Conservation (phyloP, 2,888 invertebrate genomes). For the Abscondita cerata region DNA sequence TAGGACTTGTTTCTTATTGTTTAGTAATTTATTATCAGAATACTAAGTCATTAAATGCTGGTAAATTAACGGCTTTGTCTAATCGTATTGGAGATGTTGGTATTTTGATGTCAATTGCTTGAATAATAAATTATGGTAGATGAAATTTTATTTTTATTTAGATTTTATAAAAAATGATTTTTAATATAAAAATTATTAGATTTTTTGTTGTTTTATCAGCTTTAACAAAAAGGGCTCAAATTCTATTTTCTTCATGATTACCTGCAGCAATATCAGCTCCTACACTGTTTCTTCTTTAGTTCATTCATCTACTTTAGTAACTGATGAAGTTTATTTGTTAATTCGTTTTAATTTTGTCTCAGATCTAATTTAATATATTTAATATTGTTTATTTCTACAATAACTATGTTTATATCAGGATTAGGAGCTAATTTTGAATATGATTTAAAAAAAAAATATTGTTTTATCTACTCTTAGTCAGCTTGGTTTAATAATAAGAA, state of each 20-base stretch:
- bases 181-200: constrained; percentile 52
- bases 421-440: constrained; percentile 68
- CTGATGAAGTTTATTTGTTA: constrained; percentile 76
- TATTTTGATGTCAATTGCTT: constrained; percentile 62
- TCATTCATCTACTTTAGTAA: constrained; percentile 82
- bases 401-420: constrained; percentile 69
- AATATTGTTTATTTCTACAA: constrained; percentile 62
- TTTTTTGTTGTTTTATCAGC: constrained; percentile 65
- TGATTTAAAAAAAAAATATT: constrained; percentile 82
- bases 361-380: constrained; percentile 57
- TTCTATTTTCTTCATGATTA: constrained; percentile 80
- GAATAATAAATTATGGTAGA: constrained; percentile 51
- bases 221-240: constrained; percentile 81
- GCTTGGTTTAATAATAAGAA: constrained; percentile 55
- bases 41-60: constrained; percentile 58
- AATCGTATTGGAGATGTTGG: constrained; percentile 64
- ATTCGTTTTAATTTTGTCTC: constrained; percentile 71
- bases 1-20: constrained; percentile 67
- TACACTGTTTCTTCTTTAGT: constrained; percentile 72
- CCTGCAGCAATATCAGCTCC: constrained; percentile 80
- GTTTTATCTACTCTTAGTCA: constrained; percentile 79
- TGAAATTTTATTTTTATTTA: constrained; percentile 53
- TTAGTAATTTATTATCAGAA: constrained; percentile 77
- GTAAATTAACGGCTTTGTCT: constrained; percentile 57
- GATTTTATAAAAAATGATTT: constrained; percentile 61